phyloP scores from a whole-genome alignment of 2,113 vertebrate genomes.

The Lampris incognitus region DNA sequence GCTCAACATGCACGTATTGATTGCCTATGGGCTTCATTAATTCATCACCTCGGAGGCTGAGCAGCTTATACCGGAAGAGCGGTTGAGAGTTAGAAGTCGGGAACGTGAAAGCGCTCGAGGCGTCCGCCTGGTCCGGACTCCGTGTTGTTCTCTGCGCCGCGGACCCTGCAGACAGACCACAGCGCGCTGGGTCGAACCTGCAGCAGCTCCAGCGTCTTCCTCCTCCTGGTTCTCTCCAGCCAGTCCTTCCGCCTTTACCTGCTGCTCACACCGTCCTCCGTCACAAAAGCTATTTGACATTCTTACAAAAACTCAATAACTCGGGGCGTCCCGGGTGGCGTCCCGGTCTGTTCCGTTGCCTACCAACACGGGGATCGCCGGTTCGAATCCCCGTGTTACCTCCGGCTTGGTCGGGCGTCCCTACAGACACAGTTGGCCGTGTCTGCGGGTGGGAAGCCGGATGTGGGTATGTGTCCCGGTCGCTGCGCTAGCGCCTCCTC shows the following conservation, averaged over 20 bases:
- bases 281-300: background rate
- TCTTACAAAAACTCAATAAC: background rate
- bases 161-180: conserved; percentile 11
- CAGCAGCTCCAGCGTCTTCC: background rate
- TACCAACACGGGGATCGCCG: no score
- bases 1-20: conserved; percentile 45
- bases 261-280: no score
- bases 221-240: no score
- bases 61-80: conserved; percentile 27
- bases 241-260: no score
- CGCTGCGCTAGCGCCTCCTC: no score
- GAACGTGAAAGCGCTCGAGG: conserved; percentile 9
- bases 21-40: conserved; percentile 40
- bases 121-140: conserved; percentile 18
- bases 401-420: no score
- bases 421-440: no score
- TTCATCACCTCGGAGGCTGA: conserved; percentile 30
- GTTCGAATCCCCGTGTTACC: no score
- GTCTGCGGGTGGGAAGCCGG: no score
- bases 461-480: no score
- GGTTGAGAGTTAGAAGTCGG: conserved; percentile 8
- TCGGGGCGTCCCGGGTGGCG: no score
- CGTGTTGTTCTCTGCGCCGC: conserved; percentile 1
- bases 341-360: no score
- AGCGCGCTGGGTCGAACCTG: conserved; percentile 27